These are phyloP conservation scores for Meriones unguiculatus DNA, from an alignment of 2,113 vertebrate genomes.

Conservation along the genomic window DNA sequence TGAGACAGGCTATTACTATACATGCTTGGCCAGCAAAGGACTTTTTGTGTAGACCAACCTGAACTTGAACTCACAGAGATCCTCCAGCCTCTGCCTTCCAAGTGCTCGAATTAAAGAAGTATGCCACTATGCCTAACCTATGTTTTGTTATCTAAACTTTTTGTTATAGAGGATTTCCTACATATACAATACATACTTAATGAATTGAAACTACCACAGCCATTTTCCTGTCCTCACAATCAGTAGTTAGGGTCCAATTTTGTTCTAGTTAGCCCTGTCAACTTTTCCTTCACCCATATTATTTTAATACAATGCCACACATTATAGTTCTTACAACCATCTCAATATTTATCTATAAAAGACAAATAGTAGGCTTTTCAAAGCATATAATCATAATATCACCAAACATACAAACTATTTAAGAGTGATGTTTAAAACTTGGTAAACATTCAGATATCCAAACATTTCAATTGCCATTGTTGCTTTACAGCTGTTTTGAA, in stretches of 20 bases:
- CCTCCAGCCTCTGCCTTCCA: neutral
- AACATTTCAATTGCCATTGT: neutral
- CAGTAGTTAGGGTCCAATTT: neutral
- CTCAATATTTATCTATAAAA: neutral
- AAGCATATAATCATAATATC: neutral
- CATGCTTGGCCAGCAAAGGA: neutral
- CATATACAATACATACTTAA: neutral
- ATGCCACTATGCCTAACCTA: too few relatives aligned
- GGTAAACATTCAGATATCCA: constrained; percentile 26
- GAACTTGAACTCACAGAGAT: neutral
- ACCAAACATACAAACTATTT: neutral
- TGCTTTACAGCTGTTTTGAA: constrained; percentile 8
- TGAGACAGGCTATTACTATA: neutral
- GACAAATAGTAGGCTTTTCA: neutral
- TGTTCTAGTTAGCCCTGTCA: neutral
- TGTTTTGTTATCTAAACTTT: neutral
- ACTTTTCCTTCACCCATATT: neutral
- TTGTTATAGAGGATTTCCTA: neutral
- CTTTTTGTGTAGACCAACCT: neutral
- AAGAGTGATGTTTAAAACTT: neutral
- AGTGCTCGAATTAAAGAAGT: neutral
- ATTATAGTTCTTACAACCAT: neutral
- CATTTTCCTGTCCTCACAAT: neutral
- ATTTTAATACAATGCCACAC: constrained; percentile 20
- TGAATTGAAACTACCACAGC: neutral